Evolutionary conservation across 2,888 invertebrate genomes (phyloP), one percentile per base, ranked within the genome.

Genomic region (Volucella bombylans): DNA sequence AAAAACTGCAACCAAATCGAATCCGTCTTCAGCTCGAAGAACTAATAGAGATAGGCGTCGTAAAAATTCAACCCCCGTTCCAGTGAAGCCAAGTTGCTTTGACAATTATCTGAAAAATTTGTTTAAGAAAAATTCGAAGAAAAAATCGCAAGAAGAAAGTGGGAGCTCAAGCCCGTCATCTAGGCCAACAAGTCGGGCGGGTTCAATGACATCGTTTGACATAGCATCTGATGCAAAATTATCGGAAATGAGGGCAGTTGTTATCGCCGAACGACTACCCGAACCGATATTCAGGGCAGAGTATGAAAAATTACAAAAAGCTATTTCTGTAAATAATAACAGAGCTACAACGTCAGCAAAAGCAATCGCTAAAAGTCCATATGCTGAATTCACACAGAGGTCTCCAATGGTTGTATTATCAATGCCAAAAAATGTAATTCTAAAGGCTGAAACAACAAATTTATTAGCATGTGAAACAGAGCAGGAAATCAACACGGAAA

Each of bases 81-180:
- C 11, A 1, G 12, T 41, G 1, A 79, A 49, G 12, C 71, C 47
- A 3, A 74, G 80, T 45, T 74, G 76, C 14, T 83, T 83, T 31
- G 83, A 83, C 45, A 80, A 59, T 47, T 83, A 83, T 55, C 54
- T 83, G 4, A 10, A 41, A 8, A 62, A 68, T 14, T 50, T 76
- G 8, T 12, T 61, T 31, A 68, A 18, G 6, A 49, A 31, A 18
- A 59, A 14, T 15, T 2, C 38, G 55, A 12, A 10, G 14, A 41
- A 39, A 52, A 18, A 38, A 1, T 1, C 9, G 4, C 23, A 38
- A 31, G 2, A 12, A 57, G 9, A 11, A 8, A 55, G 12, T 15
- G 14, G 41, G 41, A 65, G 11, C 11, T 10, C 23, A 55, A 18
- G 2, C 12, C n/a, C 41, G 54, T 55, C 23, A 23, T 1, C 23